Evolutionary conservation across 2,888 invertebrate genomes (phyloP), one percentile per base, ranked within the genome.

Genomic region (Poecilobothrus nobilitatus): DNA sequence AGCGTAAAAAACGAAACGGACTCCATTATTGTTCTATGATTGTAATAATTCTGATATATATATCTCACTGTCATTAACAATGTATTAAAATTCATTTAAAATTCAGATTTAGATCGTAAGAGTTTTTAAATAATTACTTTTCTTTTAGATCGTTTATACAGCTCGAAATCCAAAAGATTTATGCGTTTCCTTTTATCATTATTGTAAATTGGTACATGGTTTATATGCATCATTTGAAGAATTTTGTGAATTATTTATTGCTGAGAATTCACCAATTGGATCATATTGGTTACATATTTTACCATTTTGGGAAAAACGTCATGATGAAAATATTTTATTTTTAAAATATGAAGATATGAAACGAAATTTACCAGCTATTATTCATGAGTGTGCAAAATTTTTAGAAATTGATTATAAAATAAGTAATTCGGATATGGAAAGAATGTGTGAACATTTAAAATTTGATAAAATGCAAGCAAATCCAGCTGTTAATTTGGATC

Each of bases 131-230:
- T n/a, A n/a, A n/a, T n/a, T n/a, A n/a, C 9, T 37, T 37, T 37
- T 10, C 1, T 41, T 67, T 7, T 37, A 94, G 91, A 88, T 94
- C 22, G 88, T 96, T 71, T 96, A 95, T 80, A 89, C 92, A 1
- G 87, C 91, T 0, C 87, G 96, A 66, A 94, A 96, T 82, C 94
- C 95, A 0, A 95, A 95, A 80, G 96, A 96, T 78, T 88, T 91
- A 76, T 91, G 90, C 71, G 92, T 95, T 0, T 95, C 95, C 0
- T 94, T 90, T 77, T 95, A 90, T 79, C 89, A 93, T 80, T 92
- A 94, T 79, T 92, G 89, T 77, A 86, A 85, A 70, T 82, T 91
- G 68, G 84, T 92, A 62, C 91, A 93, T 74, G 86, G 86, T 0
- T 80, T 87, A 18, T 82, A 84, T 70, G 87, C 87, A 0, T 83